Base-by-base conservation (phyloP, 2,888 invertebrate species). In the Cerastoderma edule region DNA sequence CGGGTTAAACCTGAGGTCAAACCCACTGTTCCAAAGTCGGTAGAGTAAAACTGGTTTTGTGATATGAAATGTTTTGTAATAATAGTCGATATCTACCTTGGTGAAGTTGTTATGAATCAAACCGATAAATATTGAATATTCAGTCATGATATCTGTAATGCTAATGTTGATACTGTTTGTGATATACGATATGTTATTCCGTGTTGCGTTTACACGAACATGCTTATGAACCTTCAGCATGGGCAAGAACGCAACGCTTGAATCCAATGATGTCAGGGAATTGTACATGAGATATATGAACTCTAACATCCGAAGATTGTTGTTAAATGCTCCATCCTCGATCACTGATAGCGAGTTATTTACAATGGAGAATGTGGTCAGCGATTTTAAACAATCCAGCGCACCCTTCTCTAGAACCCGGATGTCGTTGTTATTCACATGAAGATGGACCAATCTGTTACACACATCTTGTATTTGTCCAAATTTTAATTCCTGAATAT, bases 1-100 rank as follows among this genome's bases (percentile, higher is more conserved):
- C 19, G 79, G 79, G 60, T 79, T 79, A 66, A 79, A 79, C n/a
- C 72, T 27, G 0, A 66, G 1, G 54, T 79, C 79, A 46, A 79
- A 69, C 8, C 65, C 68, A 48, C 65, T 46, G 27, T 69, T 75
- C 32, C 24, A 8, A 10, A 75, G 63, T 19, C 39, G 27, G 35
- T 32, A 27, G 8, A 72, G 6, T 19, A 65, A 27, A 4, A 8
- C 5, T 6, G 22, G 4, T 13, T 63, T 27, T 22, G 67, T 74
- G 2, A 78, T 22, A 63, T 78, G 66, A 19, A 79, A 69, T 22
- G 72, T 19, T 2, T 68, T 56, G 5, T 60, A 30, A n/a, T 66
- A 63, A 22, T 75, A 69, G 0, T 65, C 16, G 3, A 39, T 16
- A 33, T 75, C 39, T 39, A 72, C 0, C 0, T 16, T 30, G 1